Percentiles rank a stretch among this genome's conserved stretches.
Evolutionary conservation across 2,113 vertebrate species (phyloP).

Genomic region (Nematolebias whitei): DNA sequence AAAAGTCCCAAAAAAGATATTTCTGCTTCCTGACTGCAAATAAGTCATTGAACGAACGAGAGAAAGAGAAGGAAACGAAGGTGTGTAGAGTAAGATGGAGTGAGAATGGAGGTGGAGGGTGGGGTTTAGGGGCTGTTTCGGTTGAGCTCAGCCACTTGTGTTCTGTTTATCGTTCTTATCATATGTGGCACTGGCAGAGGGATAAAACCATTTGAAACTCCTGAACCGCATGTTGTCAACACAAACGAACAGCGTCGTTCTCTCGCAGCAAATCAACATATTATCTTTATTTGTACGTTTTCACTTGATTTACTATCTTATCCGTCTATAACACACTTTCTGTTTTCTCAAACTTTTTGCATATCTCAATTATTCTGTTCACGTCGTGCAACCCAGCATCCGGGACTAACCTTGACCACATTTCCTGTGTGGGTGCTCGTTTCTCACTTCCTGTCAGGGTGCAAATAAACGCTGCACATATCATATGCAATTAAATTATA

Average conservation of each 20-base stretch:
- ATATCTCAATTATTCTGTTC: slow-evolving; percentile 43
- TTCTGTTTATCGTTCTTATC: slow-evolving; percentile 50
- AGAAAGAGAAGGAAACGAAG: slow-evolving; percentile 16
- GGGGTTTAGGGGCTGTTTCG: slow-evolving; percentile 33
- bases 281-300: neutral
- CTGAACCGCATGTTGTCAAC: slow-evolving; percentile 18
- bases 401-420: slow-evolving; percentile 66
- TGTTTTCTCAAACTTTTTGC: neutral
- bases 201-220: slow-evolving; percentile 8
- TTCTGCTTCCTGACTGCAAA: slow-evolving; percentile 76
- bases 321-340: neutral
- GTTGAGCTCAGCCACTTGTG: slow-evolving; percentile 36
- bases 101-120: slow-evolving; percentile 32
- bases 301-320: neutral
- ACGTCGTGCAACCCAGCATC: slow-evolving; percentile 68
- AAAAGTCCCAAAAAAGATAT: slow-evolving; percentile 54
- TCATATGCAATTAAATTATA: neutral
- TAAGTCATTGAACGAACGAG: slow-evolving; percentile 47
- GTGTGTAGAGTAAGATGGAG: slow-evolving; percentile 7
- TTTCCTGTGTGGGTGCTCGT: slow-evolving; percentile 73
- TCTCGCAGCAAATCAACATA: neutral
- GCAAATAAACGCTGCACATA: slow-evolving; percentile 20
- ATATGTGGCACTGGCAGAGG: neutral
- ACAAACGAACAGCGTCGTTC: slow-evolving; percentile 27
- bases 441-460: slow-evolving; percentile 73